Conservation (phyloP, 2,888 invertebrate species). For the Clepsis dumicolana region DNA sequence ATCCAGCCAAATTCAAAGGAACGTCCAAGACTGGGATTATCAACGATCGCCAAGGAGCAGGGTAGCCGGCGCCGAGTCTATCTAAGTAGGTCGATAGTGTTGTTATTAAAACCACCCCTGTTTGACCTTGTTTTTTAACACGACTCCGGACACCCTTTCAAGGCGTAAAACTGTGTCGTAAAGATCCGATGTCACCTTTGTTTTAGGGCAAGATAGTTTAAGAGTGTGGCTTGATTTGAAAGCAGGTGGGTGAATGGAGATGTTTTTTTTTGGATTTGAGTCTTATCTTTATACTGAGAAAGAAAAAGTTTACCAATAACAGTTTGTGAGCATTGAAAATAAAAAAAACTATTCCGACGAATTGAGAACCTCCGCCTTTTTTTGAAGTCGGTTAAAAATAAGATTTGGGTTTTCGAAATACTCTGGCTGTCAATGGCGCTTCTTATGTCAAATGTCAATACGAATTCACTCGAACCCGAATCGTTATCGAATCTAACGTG, state of each 20-base stretch:
- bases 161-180: slow-evolving; percentile 38
- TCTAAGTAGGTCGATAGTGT: slow-evolving; percentile 64
- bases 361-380: too few relatives aligned
- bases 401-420: too few relatives aligned
- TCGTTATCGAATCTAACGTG: too few relatives aligned
- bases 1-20: slow-evolving; percentile 9
- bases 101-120: slow-evolving; percentile 60
- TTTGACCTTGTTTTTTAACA: slow-evolving; percentile 56
- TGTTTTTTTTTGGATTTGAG: not conserved
- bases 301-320: too few relatives aligned
- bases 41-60: slow-evolving; percentile 49
- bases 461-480: too few relatives aligned
- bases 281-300: too few relatives aligned
- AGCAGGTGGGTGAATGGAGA: not conserved
- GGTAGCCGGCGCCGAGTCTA: slow-evolving; percentile 59
- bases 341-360: too few relatives aligned
- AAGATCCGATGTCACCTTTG: slow-evolving; percentile 40
- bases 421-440: too few relatives aligned
- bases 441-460: too few relatives aligned
- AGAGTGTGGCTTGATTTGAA: not conserved
- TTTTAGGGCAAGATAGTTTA: slow-evolving; percentile 11
- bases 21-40: slow-evolving; percentile 28
- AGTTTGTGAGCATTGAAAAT: too few relatives aligned
- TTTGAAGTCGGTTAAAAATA: too few relatives aligned
- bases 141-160: slow-evolving; percentile 48